Evolutionary conservation across 2,797 vertebrate genomes (phyloP), one percentile per base, ranked within the genome.

Genomic region (Sibirionetta formosa): DNA sequence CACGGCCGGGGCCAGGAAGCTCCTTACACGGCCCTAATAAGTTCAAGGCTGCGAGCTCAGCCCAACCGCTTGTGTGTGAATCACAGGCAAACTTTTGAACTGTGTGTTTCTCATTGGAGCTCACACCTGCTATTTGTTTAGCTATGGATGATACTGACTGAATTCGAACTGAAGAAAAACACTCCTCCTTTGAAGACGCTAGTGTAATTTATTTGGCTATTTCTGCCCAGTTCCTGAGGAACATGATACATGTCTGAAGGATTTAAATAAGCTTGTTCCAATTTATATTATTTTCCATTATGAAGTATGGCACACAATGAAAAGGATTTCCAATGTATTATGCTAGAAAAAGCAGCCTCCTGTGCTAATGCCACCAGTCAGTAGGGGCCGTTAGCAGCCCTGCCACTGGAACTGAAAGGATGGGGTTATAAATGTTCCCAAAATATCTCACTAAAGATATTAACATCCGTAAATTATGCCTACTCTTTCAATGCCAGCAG

Each of bases 111-210:
- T 64, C 40, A n/a, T 38, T 58, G 81, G 70, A 61, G 50, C 79
- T 61, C 84, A 44, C 89, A 88, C 91, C 88, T 94, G 78, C 26
- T 48, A 44, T 81, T 92, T 72, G 93, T 94, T 96, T 87, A 90
- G 85, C 86, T 60, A 48, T 69, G 66, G 19, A 80, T 83, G 71
- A 65, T 35, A 58, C 48, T 1, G 51, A 48, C 56, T 51, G 73
- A 29, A 90, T 50, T 91, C 72, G 75, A 88, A 66, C 4, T 23
- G 60, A 79, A 94, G 88, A 58, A 93, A 91, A 95, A 63, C 57
- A 42, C 16, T 84, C 36, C 65, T 84, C 56, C 93, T 95, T 95
- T 95, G 96, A 94, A 95, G 86, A 38, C 8, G 8, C 38, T 11
- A 50, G 9, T 42, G 38, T 81, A 38, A 96, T 80, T 80, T 85